Conservation (phyloP, 2,113 vertebrate genomes). For the Columbina picui region DNA sequence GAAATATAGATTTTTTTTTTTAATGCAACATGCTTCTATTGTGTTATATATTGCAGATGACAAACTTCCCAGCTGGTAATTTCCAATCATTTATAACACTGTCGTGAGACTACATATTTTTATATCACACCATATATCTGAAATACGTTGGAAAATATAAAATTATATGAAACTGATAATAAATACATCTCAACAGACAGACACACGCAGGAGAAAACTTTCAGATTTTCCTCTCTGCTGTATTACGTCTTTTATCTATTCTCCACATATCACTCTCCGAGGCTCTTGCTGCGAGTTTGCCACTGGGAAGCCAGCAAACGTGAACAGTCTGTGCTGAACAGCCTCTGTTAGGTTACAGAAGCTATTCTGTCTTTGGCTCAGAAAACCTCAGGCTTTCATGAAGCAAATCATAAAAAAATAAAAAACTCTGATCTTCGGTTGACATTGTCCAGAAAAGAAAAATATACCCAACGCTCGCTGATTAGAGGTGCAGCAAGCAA, state of each 20-base stretch:
- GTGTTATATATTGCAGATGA: conserved; percentile 51
- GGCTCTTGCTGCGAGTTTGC: conserved; percentile 29
- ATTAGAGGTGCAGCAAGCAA: not conserved
- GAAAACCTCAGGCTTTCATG: not conserved
- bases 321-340: not conserved
- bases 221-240: conserved; percentile 18
- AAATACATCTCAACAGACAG: conserved; percentile 46
- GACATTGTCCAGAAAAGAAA: not conserved
- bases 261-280: not conserved
- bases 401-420: not conserved
- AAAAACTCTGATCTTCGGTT: not conserved
- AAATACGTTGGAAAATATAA: conserved; percentile 51
- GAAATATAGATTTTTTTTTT: conserved; percentile 27
- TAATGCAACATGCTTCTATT: conserved; percentile 26
- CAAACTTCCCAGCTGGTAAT: conserved; percentile 55
- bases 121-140: conserved; percentile 35
- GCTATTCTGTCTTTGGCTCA: not conserved
- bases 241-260: conserved; percentile 28
- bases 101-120: not conserved
- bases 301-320: not conserved
- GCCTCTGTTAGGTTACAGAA: not conserved
- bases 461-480: not conserved
- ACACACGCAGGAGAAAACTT: not conserved
- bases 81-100: conserved; percentile 50
- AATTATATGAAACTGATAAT: conserved; percentile 57